Evolutionary conservation across 2,888 invertebrate genomes (phyloP).

Genomic region (Notocelia uddmanniana): DNA sequence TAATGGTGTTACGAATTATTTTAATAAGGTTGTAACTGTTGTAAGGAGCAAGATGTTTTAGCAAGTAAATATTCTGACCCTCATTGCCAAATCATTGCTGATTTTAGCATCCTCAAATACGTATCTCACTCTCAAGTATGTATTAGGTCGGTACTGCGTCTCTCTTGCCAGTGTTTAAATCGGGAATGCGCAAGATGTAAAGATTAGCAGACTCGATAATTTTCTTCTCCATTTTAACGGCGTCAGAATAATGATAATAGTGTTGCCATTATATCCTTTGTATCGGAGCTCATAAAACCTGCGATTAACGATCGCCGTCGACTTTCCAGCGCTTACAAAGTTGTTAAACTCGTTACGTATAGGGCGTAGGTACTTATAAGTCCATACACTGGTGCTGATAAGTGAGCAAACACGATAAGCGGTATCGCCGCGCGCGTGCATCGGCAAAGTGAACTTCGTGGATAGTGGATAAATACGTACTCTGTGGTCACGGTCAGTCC

Average conservation of each 20-base stretch:
- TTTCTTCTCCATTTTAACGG: background rate
- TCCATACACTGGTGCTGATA: constrained; percentile 55
- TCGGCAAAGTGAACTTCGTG: constrained; percentile 12
- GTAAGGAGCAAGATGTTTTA: too few species aligned
- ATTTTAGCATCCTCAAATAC: too few species aligned
- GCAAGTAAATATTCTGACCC: too few species aligned
- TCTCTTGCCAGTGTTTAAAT: background rate
- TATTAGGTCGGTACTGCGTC: background rate
- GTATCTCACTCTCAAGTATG: too few species aligned
- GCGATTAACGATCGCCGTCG: constrained; percentile 19
- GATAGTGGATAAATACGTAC: constrained; percentile 16
- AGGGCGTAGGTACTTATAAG: background rate
- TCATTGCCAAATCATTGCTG: too few species aligned
- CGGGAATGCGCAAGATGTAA: background rate
- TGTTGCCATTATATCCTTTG: constrained; percentile 6
- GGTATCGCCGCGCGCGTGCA: constrained; percentile 42
- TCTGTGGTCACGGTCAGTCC: constrained; percentile 16
- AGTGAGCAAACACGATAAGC: constrained; percentile 67
- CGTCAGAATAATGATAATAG: constrained; percentile 8
- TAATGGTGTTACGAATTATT: background rate
- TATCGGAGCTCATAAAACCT: constrained; percentile 14
- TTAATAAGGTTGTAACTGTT: too few species aligned
- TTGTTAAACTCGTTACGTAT: constrained; percentile 25
- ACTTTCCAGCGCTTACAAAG: constrained; percentile 17
- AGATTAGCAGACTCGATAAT: background rate